A percentile compares a stretch with the other conserved stretches of the same genome.
phyloP scores from a whole-genome alignment of 2,113 vertebrate species.

The Oxygymnocypris stewartii region DNA sequence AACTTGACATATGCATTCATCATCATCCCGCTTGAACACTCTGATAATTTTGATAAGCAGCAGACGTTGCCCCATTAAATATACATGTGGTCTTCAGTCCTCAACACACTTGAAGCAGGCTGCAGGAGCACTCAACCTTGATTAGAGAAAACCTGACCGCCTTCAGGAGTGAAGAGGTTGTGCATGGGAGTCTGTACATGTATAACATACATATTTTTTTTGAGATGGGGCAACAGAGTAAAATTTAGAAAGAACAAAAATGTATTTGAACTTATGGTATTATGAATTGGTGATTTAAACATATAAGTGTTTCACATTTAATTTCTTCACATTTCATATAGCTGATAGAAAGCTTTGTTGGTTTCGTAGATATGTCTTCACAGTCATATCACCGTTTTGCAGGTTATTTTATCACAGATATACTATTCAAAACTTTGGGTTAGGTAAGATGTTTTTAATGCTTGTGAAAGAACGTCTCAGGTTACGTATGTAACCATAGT shows the following conservation, averaged over 20 bases:
- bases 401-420: too few species aligned
- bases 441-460: too few species aligned
- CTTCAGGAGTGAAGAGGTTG: constrained; percentile 15
- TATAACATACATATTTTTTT: background rate
- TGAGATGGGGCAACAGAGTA: background rate
- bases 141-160: constrained; percentile 14
- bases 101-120: background rate
- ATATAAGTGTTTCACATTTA: background rate
- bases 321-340: background rate
- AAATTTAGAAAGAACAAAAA: constrained; percentile 1
- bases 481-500: too few species aligned
- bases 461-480: too few species aligned
- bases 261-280: background rate
- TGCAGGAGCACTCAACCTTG: constrained; percentile 11
- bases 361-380: background rate
- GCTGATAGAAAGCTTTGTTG: background rate
- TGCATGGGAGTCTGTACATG: background rate
- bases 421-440: too few species aligned
- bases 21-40: background rate
- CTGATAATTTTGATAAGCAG: background rate
- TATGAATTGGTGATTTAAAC: background rate
- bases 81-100: constrained; percentile 28
- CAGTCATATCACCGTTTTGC: background rate
- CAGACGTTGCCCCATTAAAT: background rate
- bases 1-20: constrained; percentile 6